Conservation (phyloP, 1,140 invertebrate species). For the Drosophila rufa region DNA sequence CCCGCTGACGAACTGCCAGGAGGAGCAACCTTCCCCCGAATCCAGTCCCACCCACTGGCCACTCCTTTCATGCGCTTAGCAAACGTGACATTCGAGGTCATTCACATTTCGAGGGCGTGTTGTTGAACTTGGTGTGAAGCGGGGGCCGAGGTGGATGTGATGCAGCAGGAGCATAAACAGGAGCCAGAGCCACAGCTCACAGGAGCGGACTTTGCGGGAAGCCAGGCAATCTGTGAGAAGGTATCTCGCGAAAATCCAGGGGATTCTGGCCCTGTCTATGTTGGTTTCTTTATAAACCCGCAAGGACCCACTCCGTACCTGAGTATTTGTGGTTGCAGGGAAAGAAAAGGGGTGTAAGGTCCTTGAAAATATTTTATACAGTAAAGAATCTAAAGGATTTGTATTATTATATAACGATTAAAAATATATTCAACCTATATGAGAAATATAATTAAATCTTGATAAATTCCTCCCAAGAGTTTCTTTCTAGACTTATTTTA, state of each 20-base stretch:
- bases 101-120: conserved; percentile 84
- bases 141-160: not conserved
- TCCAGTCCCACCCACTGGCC: conserved; percentile 9
- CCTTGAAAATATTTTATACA: not conserved
- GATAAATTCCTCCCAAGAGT: too few relatives aligned
- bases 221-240: conserved; percentile 12
- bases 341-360: not conserved
- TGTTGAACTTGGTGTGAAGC: conserved; percentile 77
- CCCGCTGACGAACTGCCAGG: conserved; percentile 63
- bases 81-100: conserved; percentile 82
- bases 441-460: not conserved
- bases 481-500: not conserved
- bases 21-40: not conserved
- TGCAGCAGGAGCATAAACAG: conserved; percentile 25
- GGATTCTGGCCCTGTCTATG: conserved; percentile 14
- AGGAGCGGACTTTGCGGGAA: conserved; percentile 40
- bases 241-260: conserved; percentile 21
- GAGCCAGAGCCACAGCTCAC: conserved; percentile 9
- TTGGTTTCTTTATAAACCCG: not conserved
- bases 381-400: not conserved
- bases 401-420: not conserved
- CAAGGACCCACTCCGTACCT: not conserved
- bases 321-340: conserved; percentile 4
- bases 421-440: not conserved
- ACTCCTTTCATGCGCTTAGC: conserved; percentile 48